Conservation (phyloP, 1,140 invertebrate species). For the Proctacanthus coquilletti region DNA sequence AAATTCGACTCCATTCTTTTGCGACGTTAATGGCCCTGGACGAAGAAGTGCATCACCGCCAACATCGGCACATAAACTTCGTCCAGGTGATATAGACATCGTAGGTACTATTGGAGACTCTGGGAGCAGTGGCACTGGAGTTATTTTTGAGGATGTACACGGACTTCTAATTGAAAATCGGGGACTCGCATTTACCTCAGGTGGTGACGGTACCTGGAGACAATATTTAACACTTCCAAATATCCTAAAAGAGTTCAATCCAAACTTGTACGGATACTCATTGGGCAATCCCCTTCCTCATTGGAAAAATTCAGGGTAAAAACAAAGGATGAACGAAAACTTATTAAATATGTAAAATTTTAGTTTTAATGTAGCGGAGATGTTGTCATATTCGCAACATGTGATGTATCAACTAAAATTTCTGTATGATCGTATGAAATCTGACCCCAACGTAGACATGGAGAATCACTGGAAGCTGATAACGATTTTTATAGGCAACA, state of each 20-base stretch:
- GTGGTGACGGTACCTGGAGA: conserved; percentile 41
- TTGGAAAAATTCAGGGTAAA: too few species aligned
- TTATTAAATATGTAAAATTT: too few species aligned
- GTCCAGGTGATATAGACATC: conserved; percentile 51
- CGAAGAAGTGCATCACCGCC: too few species aligned
- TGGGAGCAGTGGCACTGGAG: conserved; percentile 44
- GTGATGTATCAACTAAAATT: conserved; percentile 42
- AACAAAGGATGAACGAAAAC: too few species aligned
- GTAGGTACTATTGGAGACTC: conserved; percentile 54
- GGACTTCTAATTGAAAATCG: conserved; percentile 26
- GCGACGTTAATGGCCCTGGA: too few species aligned
- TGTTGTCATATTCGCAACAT: conserved; percentile 39
- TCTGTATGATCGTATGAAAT: conserved; percentile 41
- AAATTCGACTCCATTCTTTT: too few species aligned
- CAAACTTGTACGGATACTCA: conserved; percentile 42
- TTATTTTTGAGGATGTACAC: conserved; percentile 25
- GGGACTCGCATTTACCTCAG: conserved; percentile 29
- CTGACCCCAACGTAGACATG: conserved; percentile 39
- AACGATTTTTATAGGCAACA: conserved; percentile 50
- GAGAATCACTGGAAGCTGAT: conserved; percentile 52
- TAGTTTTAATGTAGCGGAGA: conserved; percentile 43
- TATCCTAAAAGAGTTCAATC: conserved; percentile 44
- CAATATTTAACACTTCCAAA: conserved; percentile 38
- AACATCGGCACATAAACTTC: too few species aligned
- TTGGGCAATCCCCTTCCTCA: too few species aligned